Base-by-base conservation (phyloP, 2,797 vertebrate genomes). In the Setipinna tenuifilis region DNA sequence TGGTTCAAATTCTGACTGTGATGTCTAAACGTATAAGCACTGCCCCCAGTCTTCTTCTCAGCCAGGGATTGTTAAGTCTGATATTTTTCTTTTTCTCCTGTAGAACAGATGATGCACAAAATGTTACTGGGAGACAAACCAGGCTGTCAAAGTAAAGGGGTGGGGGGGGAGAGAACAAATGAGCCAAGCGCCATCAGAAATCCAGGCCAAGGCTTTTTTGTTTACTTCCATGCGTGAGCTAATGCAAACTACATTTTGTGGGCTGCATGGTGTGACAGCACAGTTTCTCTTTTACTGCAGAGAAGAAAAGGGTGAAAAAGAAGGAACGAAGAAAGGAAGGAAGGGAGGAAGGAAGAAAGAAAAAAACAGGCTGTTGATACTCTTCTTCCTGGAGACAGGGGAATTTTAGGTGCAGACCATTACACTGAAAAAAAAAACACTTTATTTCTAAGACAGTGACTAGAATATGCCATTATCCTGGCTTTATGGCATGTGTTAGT, bases 21-120 rank as follows among this genome's bases (percentile, higher is more conserved):
- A 14, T 54, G 50, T 48, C 54, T 81, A 41, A 19, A 57, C 14
- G 50, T 7, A 54, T 54, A 54, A 54, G 50, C 50, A 54, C 50
- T 54, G 50, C 2, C 50, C 59, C 83, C 59, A 54, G 71, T 61
- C 87, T 75, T 86, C 85, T 88, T 71, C 65, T 31, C 57, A 25
- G 41, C 31, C 86, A 31, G 84, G 25, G 23, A 84, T 78, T 87
- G 57, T 86, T 87, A 88, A 88, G 86, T 57, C 68, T 85, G 85
- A 84, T 48, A 10, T 62, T 86, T 86, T 54, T 54, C 50, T 82
- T 78, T 84, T 54, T 10, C 82, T 46, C 81, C 54, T 81, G 83
- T 83, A 86, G 83, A 62, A 75, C 82, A 81, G 80, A 71, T 68
- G 78, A 54, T 54, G 50, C 50, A 54, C 50, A 54, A 14, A 54